Conservation (phyloP, 2,888 invertebrate species). For the Drosophila ochracea region DNA sequence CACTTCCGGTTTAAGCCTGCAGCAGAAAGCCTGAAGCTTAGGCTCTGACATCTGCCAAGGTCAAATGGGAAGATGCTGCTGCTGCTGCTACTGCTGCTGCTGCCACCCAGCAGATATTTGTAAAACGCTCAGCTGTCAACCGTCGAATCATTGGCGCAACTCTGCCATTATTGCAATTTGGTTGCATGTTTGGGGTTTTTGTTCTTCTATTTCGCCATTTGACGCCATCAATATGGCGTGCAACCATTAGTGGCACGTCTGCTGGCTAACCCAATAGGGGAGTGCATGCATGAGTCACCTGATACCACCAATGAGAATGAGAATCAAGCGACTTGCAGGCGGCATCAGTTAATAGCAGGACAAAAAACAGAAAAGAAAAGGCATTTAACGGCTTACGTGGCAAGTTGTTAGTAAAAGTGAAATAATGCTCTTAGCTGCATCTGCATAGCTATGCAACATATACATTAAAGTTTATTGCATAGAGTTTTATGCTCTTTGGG, state of each 20-base stretch:
- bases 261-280: neutral
- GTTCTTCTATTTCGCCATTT: conserved; percentile 12
- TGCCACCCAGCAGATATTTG: neutral
- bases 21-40: conserved; percentile 45
- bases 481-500: neutral
- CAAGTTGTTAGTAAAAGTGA: neutral
- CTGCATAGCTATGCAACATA: neutral
- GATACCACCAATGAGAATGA: neutral
- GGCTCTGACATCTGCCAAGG: conserved; percentile 70
- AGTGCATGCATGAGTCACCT: conserved; percentile 31
- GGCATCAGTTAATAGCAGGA: conserved; percentile 23
- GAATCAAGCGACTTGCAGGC: conserved; percentile 30
- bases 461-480: neutral
- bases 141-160: conserved; percentile 48
- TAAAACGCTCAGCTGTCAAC: neutral
- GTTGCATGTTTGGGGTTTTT: conserved; percentile 15
- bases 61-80: conserved; percentile 60
- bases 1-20: conserved; percentile 11
- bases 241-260: conserved; percentile 53
- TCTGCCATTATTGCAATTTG: conserved; percentile 14
- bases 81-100: conserved; percentile 48
- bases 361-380: neutral
- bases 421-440: neutral
- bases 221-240: conserved; percentile 45
- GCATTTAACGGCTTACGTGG: conserved; percentile 1